Percentiles rank a stretch among this genome's conserved stretches.
Evolutionary conservation across 2,797 vertebrate genomes (phyloP).

Genomic region (Cichlasoma orientale): DNA sequence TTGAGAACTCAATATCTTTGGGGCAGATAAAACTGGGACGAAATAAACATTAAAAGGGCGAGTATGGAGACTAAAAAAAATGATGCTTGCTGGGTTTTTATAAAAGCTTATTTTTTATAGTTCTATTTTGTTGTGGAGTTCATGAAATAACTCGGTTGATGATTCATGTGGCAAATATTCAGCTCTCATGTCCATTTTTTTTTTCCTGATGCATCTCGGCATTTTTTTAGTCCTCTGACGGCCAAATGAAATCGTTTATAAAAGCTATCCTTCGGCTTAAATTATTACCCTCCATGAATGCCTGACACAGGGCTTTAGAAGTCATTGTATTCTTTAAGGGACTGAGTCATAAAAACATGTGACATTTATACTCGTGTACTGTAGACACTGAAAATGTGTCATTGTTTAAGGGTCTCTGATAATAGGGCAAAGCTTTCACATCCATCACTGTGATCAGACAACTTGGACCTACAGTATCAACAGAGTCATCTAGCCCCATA

Average conservation of each 20-base stretch:
- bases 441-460: slow-evolving; percentile 84
- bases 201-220: not conserved
- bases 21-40: not conserved
- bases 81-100: not conserved
- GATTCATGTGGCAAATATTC: slow-evolving; percentile 1
- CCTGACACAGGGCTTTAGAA: not conserved
- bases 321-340: not conserved
- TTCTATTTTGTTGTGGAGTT: not conserved
- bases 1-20: not conserved
- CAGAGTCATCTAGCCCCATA: slow-evolving; percentile 77
- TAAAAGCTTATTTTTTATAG: not conserved
- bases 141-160: not conserved
- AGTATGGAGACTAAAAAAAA: not conserved
- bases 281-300: not conserved
- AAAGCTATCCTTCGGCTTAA: not conserved
- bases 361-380: slow-evolving; percentile 1
- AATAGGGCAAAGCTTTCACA: slow-evolving; percentile 46
- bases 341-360: slow-evolving; percentile 4
- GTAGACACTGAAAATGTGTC: not conserved
- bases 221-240: not conserved
- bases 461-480: slow-evolving; percentile 62
- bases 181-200: not conserved
- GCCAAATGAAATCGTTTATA: not conserved
- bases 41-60: not conserved
- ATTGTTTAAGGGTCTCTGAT: not conserved